A percentile compares a stretch with the other conserved stretches of the same genome.
Conservation (phyloP, 2,888 invertebrate species). For the Temnothorax unifasciatus region DNA sequence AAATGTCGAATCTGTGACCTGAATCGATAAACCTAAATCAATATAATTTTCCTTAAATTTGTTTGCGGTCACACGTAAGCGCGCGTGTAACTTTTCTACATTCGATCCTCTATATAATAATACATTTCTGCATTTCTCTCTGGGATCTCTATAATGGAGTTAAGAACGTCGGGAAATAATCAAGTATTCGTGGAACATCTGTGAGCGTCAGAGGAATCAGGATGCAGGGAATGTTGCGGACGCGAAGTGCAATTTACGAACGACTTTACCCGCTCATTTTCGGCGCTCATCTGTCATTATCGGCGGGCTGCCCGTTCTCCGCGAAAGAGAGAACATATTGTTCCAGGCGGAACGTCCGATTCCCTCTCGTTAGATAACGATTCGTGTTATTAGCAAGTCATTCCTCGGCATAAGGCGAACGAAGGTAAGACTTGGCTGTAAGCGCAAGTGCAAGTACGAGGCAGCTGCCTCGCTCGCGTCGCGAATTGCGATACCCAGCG, state of each 20-base stretch:
- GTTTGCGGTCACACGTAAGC: background rate
- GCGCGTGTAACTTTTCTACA: background rate
- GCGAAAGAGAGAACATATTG: slow-evolving; percentile 31
- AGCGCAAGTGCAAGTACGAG: slow-evolving; percentile 45
- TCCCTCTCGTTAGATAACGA: slow-evolving; percentile 65
- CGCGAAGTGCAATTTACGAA: slow-evolving; percentile 18
- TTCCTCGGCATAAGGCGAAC: slow-evolving; percentile 60
- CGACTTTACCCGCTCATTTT: slow-evolving; percentile 43
- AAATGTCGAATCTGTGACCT: background rate
- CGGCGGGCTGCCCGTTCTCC: background rate
- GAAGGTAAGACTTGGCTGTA: slow-evolving; percentile 45
- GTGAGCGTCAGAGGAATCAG: slow-evolving; percentile 16
- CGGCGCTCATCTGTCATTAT: slow-evolving; percentile 35
- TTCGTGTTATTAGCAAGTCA: slow-evolving; percentile 66
- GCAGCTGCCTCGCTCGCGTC: slow-evolving; percentile 20
- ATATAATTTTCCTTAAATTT: background rate
- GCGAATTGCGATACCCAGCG: slow-evolving; percentile 48
- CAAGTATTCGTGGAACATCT: background rate
- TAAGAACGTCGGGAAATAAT: slow-evolving; percentile 5
- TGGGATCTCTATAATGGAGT: background rate
- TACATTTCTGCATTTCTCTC: background rate
- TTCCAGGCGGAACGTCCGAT: slow-evolving; percentile 51
- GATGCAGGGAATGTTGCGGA: slow-evolving; percentile 14
- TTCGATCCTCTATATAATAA: too few relatives aligned
- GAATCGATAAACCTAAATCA: background rate